Conservation (phyloP, 1,140 invertebrate species). For the Wiebesia pumilae region DNA sequence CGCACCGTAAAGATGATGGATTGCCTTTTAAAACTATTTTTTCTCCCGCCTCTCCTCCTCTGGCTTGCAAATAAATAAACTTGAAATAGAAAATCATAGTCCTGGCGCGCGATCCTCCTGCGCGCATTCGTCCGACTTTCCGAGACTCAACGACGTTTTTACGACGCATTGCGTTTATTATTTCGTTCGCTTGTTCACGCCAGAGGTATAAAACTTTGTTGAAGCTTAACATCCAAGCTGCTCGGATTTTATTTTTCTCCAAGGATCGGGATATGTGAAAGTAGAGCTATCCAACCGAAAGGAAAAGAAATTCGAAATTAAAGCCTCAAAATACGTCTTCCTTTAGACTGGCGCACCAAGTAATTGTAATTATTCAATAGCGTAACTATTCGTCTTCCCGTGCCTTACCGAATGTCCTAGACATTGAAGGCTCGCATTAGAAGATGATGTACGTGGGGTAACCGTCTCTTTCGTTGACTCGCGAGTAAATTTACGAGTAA, state of each 20-base stretch:
- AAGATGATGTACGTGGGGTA: too few species aligned
- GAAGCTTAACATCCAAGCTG: neutral
- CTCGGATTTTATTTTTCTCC: neutral
- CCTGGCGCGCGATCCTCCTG: neutral
- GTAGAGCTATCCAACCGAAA: too few species aligned
- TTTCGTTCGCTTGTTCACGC: neutral
- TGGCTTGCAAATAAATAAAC: conserved; percentile 31
- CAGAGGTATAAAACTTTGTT: neutral
- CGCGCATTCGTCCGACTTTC: neutral
- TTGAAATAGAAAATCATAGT: conserved; percentile 35
- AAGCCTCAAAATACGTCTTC: too few species aligned
- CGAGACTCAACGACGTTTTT: neutral
- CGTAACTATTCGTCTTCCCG: too few species aligned
- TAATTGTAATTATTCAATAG: too few species aligned
- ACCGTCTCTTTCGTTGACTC: too few species aligned
- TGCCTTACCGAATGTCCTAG: too few species aligned
- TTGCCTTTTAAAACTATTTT: conserved; percentile 44
- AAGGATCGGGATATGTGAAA: neutral
- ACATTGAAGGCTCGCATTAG: too few species aligned
- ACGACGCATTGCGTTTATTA: neutral
- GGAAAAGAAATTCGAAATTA: too few species aligned
- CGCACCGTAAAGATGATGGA: conserved; percentile 36
- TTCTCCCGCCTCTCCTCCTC: neutral
- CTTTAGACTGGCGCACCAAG: too few species aligned
- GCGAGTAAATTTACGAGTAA: too few species aligned